phyloP scores from a whole-genome alignment of 2,113 vertebrate genomes.

The Ophthalmolycus amberensis region DNA sequence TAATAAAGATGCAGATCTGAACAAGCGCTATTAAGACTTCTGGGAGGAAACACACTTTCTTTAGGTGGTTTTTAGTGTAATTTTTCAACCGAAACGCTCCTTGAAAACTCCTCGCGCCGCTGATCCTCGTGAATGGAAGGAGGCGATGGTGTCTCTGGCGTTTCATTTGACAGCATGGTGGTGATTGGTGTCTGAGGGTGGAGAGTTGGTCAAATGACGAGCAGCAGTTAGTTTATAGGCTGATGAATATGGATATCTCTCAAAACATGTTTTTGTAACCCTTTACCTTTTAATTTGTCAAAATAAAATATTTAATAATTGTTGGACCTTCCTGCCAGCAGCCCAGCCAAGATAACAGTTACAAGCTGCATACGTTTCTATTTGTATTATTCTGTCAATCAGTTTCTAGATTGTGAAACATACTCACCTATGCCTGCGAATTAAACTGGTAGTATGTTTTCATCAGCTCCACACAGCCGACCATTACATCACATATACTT shows the following conservation, averaged over 20 bases:
- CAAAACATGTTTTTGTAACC: background rate
- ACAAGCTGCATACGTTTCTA: no score
- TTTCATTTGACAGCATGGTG: background rate
- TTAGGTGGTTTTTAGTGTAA: background rate
- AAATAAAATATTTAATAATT: background rate
- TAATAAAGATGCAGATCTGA: background rate
- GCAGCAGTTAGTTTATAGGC: background rate
- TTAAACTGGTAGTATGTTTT: no score
- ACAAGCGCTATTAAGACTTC: background rate
- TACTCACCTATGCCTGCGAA: no score
- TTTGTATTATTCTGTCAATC: no score
- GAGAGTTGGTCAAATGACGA: constrained; percentile 6
- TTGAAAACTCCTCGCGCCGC: background rate
- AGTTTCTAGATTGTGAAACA: no score
- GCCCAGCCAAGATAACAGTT: background rate
- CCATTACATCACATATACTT: no score
- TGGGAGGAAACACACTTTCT: no score
- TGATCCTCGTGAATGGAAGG: background rate
- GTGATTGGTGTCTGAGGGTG: constrained; percentile 10
- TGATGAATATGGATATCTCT: background rate
- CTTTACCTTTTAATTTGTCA: background rate
- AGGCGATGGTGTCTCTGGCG: background rate
- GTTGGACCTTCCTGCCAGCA: background rate
- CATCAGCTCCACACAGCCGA: no score
- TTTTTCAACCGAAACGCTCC: rapidly evolving